phyloP scores from a whole-genome alignment of 2,797 vertebrate genomes.

The Microchirus variegatus region DNA sequence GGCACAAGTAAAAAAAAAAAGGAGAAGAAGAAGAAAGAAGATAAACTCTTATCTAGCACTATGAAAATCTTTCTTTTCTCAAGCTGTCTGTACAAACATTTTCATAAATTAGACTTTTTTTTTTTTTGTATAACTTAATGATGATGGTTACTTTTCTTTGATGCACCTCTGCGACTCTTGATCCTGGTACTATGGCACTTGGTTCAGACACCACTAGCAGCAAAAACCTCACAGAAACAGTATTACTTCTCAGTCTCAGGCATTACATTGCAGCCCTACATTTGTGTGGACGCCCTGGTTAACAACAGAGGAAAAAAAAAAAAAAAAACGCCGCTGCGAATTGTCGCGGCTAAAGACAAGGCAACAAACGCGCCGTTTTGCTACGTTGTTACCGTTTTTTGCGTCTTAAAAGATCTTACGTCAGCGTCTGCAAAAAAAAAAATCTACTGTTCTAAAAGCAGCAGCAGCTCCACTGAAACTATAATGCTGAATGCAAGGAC shows the following conservation, averaged over 20 bases:
- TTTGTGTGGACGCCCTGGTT: slow-evolving; percentile 71
- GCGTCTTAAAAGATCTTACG: slow-evolving; percentile 76
- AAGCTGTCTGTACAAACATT: slow-evolving; percentile 99
- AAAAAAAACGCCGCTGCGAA: slow-evolving; percentile 81
- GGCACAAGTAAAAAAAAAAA: slow-evolving; percentile 97
- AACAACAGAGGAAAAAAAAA: slow-evolving; percentile 74
- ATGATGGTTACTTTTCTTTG: slow-evolving; percentile 91
- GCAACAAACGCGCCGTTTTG: slow-evolving; percentile 81
- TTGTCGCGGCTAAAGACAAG: slow-evolving; percentile 85
- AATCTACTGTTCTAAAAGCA: slow-evolving; percentile 89
- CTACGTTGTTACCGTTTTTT: slow-evolving; percentile 28
- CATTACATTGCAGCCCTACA: slow-evolving; percentile 81
- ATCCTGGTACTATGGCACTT: slow-evolving; percentile 96
- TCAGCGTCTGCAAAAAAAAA: slow-evolving; percentile 78
- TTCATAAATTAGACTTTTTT: slow-evolving; percentile 98
- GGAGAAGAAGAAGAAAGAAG: slow-evolving; percentile 80
- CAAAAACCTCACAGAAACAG: slow-evolving; percentile 86
- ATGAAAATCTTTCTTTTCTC: slow-evolving; percentile 91
- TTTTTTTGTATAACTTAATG: slow-evolving; percentile 98
- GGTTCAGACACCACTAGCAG: slow-evolving; percentile 94
- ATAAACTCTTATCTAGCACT: slow-evolving; percentile 96
- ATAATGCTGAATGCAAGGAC: slow-evolving; percentile 85
- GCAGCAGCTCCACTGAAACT: slow-evolving; percentile 91
- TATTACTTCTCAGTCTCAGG: slow-evolving; percentile 81
- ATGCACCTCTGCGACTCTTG: slow-evolving; percentile 92